Evolutionary conservation across 2,888 invertebrate genomes (phyloP).

Genomic region (Prostheceraeus crozeri): DNA sequence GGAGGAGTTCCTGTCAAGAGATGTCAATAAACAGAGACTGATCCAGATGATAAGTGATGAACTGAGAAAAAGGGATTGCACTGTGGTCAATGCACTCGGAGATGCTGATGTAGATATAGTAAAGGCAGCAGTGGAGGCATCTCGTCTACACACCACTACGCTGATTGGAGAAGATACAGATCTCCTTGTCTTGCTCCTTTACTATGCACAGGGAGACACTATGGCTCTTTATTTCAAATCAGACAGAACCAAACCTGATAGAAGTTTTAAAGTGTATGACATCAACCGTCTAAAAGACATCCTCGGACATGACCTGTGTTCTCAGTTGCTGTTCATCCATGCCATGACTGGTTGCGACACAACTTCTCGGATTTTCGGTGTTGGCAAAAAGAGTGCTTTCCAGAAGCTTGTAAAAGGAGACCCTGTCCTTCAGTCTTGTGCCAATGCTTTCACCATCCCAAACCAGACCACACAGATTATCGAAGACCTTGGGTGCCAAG

Average conservation of each 20-base stretch:
- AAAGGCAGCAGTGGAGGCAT: conserved; percentile 4
- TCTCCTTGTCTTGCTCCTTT: conserved; percentile 33
- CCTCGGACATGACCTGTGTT: conserved; percentile 26
- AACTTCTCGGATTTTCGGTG: conserved; percentile 35
- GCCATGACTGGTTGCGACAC: conserved; percentile 38
- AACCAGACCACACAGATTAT: conserved; percentile 17
- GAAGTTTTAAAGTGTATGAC: conserved; percentile 9
- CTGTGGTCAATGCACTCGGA: conserved; percentile 30
- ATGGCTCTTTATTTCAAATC: not conserved
- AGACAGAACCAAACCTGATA: not conserved
- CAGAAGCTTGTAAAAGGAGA: conserved; percentile 26
- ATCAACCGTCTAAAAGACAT: conserved; percentile 8
- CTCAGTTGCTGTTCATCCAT: conserved; percentile 33
- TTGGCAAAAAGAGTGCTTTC: conserved; percentile 36
- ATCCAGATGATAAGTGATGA: conserved; percentile 36
- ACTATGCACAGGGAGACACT: not conserved
- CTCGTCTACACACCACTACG: conserved; percentile 30
- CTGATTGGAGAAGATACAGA: conserved; percentile 37
- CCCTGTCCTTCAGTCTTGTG: not conserved
- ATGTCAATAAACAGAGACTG: conserved; percentile 38
- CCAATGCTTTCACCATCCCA: not conserved
- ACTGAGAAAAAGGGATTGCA: conserved; percentile 34
- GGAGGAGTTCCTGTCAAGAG: conserved; percentile 37
- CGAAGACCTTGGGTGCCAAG: conserved; percentile 11
- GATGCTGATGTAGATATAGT: conserved; percentile 36